A percentile compares a stretch with the other conserved stretches of the same genome.
These are phyloP conservation scores for Crotophaga sulcirostris DNA, from an alignment of 2,113 vertebrate genomes.

Conservation along the genomic window DNA sequence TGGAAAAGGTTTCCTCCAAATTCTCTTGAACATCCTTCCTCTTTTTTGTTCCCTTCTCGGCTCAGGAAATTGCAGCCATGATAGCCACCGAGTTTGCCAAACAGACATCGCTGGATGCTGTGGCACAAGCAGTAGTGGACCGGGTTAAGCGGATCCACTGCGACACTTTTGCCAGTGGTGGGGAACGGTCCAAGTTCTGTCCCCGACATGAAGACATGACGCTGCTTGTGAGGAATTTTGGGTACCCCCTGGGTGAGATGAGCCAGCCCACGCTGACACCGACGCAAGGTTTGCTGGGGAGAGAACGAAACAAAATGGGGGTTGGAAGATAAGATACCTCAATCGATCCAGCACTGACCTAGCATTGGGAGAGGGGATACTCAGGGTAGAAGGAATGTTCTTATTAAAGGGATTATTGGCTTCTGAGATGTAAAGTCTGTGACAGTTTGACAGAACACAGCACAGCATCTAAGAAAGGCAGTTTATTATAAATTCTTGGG, in stretches of 20 bases:
- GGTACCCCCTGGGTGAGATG: constrained; percentile 85
- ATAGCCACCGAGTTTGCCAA: constrained; percentile 95
- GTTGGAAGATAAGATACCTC: neutral
- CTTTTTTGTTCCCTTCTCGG: neutral
- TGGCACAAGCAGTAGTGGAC: constrained; percentile 95
- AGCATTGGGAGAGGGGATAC: neutral
- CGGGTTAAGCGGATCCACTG: constrained; percentile 91
- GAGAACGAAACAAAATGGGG: neutral
- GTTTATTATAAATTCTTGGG: neutral
- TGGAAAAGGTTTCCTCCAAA: neutral
- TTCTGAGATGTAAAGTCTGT: neutral
- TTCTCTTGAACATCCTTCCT: neutral
- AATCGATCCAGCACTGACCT: neutral
- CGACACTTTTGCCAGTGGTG: constrained; percentile 89
- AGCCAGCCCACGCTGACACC: constrained; percentile 83
- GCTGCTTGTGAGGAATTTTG: constrained; percentile 91
- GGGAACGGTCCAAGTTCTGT: constrained; percentile 87
- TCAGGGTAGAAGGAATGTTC: neutral
- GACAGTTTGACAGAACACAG: neutral
- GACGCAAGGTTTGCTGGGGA: constrained; percentile 81
- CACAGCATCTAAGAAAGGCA: neutral
- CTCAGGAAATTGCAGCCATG: constrained; percentile 96
- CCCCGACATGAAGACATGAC: constrained; percentile 97
- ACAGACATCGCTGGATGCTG: constrained; percentile 88
- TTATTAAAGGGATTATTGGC: neutral